These are phyloP conservation scores for Steatocranus sp. DNA, from an alignment of 2,797 vertebrate species.

Conservation along the genomic window DNA sequence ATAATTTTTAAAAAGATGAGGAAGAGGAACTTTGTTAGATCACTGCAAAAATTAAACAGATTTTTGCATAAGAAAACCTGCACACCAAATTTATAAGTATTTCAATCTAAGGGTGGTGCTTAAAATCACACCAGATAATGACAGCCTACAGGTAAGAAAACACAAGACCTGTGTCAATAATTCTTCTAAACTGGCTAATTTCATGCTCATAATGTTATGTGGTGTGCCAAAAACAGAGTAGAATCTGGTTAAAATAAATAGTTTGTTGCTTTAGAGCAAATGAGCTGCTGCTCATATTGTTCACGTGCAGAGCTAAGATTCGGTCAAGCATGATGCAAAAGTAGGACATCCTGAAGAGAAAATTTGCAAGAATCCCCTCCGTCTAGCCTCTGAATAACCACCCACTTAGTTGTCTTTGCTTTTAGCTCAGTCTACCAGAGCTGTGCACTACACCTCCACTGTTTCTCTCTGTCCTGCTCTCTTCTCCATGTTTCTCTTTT, in stretches of 20 bases:
- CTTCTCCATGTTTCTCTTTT: constrained; percentile 10
- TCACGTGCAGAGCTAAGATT: background rate
- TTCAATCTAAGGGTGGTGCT: background rate
- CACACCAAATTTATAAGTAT: background rate
- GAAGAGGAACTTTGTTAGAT: background rate
- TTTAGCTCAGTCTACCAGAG: constrained; percentile 3
- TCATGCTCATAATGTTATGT: background rate
- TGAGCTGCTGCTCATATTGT: background rate
- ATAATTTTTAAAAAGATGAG: background rate
- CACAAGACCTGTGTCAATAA: background rate
- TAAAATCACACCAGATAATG: background rate
- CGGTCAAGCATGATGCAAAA: background rate
- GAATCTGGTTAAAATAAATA: background rate
- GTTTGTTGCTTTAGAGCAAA: background rate
- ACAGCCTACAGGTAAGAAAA: background rate
- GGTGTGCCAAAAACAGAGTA: background rate
- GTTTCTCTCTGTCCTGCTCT: constrained; percentile 19
- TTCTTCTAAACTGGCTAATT: background rate
- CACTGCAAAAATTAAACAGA: background rate
- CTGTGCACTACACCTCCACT: constrained; percentile 21
- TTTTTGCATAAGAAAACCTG: background rate
- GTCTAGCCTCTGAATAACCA: constrained; percentile 16
- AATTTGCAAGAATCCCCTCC: background rate
- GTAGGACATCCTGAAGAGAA: background rate
- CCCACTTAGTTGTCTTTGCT: constrained; percentile 5